phyloP scores from a whole-genome alignment of 2,888 invertebrate genomes.

The Spilosoma lubricipeda region DNA sequence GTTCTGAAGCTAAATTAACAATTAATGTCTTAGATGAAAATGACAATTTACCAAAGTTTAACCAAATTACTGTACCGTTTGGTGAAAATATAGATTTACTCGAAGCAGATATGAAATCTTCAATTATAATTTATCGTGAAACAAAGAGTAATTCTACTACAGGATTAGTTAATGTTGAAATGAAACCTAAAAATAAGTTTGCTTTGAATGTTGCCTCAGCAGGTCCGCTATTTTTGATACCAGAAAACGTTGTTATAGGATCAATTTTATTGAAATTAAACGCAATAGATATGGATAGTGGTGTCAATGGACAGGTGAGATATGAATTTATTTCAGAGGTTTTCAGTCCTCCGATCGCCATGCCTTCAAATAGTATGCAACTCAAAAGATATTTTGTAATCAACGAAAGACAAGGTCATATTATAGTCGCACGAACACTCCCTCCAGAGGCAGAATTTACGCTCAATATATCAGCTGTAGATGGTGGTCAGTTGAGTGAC shows the following conservation, averaged over 20 bases:
- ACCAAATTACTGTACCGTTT: slow-evolving; percentile 89
- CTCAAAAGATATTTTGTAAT: slow-evolving; percentile 90
- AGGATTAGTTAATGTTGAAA: slow-evolving; percentile 66
- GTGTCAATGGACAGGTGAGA: slow-evolving; percentile 89
- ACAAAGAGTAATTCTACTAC: slow-evolving; percentile 65
- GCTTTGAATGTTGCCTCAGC: slow-evolving; percentile 64
- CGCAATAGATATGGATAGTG: slow-evolving; percentile 91
- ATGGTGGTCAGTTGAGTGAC: slow-evolving; percentile 91
- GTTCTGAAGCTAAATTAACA: slow-evolving; percentile 90
- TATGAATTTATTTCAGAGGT: slow-evolving; percentile 90
- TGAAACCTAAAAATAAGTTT: slow-evolving; percentile 76
- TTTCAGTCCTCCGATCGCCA: slow-evolving; percentile 85
- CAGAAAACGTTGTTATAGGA: slow-evolving; percentile 91
- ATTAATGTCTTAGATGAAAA: slow-evolving; percentile 92
- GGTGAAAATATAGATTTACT: slow-evolving; percentile 89
- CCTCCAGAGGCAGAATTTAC: slow-evolving; percentile 92
- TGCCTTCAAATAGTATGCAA: slow-evolving; percentile 76
- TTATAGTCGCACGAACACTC: slow-evolving; percentile 89
- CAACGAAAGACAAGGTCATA: slow-evolving; percentile 91
- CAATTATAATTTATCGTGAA: slow-evolving; percentile 80
- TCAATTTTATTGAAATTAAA: slow-evolving; percentile 89
- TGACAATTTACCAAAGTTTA: slow-evolving; percentile 91
- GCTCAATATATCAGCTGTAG: slow-evolving; percentile 91
- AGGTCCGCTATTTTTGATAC: slow-evolving; percentile 89
- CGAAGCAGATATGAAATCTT: slow-evolving; percentile 86